These are phyloP conservation scores for Drosophila aff. DNA, from an alignment of 1,140 invertebrate species.

Conservation along the genomic window DNA sequence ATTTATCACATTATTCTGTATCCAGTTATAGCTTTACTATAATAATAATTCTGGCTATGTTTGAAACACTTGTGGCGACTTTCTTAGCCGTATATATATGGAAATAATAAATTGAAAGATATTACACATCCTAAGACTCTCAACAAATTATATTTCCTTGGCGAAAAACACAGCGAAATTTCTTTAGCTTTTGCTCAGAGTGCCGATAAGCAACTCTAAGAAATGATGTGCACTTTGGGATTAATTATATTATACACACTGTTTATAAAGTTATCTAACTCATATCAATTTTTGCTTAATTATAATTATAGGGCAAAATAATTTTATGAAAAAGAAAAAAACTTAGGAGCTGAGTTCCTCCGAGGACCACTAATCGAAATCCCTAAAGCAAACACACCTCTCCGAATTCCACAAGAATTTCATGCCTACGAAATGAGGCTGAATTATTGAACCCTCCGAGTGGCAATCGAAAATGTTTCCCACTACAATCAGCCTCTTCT, in stretches of 20 bases:
- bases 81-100: too few species aligned
- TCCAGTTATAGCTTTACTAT: too few species aligned
- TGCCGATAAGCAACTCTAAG: too few species aligned
- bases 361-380: neutral
- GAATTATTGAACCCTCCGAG: slow-evolving; percentile 21
- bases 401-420: neutral
- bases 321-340: neutral
- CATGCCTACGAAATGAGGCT: slow-evolving; percentile 8
- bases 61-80: too few species aligned
- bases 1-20: neutral
- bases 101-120: too few species aligned
- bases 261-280: neutral
- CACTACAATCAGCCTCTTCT: neutral
- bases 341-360: neutral
- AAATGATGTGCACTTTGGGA: neutral
- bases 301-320: neutral
- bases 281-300: neutral
- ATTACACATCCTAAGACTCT: too few species aligned
- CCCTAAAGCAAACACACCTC: neutral
- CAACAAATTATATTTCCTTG: too few species aligned
- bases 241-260: neutral
- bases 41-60: neutral
- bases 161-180: too few species aligned
- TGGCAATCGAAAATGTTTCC: slow-evolving; percentile 19
- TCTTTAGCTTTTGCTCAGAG: too few species aligned